Evolutionary conservation across 2,797 vertebrate species (phyloP), one percentile per base, ranked within the genome.

Genomic region (Iguana delicatissima): DNA sequence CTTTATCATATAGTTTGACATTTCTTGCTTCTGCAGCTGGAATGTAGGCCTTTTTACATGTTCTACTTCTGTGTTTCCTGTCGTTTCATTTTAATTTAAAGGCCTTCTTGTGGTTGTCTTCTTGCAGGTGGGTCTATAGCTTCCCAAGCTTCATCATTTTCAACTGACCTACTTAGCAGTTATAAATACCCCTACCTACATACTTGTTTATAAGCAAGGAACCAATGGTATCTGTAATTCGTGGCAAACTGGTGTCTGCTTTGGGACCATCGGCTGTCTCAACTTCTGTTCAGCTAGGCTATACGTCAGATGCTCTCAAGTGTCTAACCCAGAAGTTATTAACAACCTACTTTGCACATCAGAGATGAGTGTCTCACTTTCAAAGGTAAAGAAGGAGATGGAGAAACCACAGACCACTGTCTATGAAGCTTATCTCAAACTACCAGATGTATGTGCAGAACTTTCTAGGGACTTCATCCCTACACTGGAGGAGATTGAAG

Each of bases 401-500:
- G 89, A 95, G 22, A 93, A 91, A 55, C 10, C 92, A 32, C 93
- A 69, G 67, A 24, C 42, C 72, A 18, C 72, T 83, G 91, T 89
- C 57, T 93, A 91, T 0, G 89, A 95, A 86, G 81, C 95, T 87
- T 97, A 97, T 29, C 91, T 96, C 52, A 97, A 94, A 22, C 94
- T 98, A 88, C 98, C 98, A 0, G 97, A 98, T 42, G 98, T 98
- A 90, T 93, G 96, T 35, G 95, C 97, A 85, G 94, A 94, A 24
- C 96, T 97, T 42, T 96, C 97, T 0, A 97, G 94, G 38, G 96
- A 96, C 1, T 99, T 99, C 90, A 97, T 97, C 46, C 98, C 98
- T 2, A 98, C 98, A 1, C 96, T 99, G 94, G 98, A 99, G 94
- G 98, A 99, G 96, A 98, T 98, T 0, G 98, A 99, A 94, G 98